Base-by-base conservation (phyloP, 2,888 invertebrate genomes). In the Melangyna quadrimaculata region DNA sequence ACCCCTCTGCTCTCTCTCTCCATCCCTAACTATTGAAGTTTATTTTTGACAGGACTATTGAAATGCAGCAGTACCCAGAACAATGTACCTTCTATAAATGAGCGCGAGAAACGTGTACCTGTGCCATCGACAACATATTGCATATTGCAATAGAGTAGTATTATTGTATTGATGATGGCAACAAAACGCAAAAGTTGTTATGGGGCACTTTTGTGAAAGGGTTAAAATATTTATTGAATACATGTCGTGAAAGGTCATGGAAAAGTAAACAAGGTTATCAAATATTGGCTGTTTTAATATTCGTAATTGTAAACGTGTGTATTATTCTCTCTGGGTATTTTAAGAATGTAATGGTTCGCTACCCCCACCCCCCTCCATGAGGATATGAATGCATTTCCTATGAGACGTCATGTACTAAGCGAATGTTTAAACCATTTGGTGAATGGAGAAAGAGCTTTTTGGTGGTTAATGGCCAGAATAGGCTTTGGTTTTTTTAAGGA, bases 241-340 rank as follows among this genome's bases (percentile, higher is more conserved):
- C 45, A 73, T 77, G 80, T 48, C 72, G 69, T 72, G 74, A 67
- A 86, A 80, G 77, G 80, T 80, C 77, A 74, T 61, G 77, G 81
- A 73, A 77, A 81, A 70, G 29, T 32, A 35, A 86, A 70, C 77
- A 81, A 86, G 86, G 86, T 70, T 70, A 45, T 70, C 59, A 63
- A 51, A 72, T 78, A 73, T 70, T 70, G 70, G 32, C 10, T 69
- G 22, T 51, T 81, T 69, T 63, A 81, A 57, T 77, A 72, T 72
- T 69, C 55, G 72, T 77, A 2, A 9, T 9, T 65, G 61, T 45
- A 70, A 65, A 48, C 22, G 29, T 29, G 53, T 53, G 27, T n/a
- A 6, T 19, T 40, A 70, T 63, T 69, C 59, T 78, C 73, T 78
- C 24, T 14, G 4, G 14, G 14, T 14, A 71, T 65, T 71, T 69